Conservation (phyloP, 2,113 vertebrate species). For the Amphiprion percula region DNA sequence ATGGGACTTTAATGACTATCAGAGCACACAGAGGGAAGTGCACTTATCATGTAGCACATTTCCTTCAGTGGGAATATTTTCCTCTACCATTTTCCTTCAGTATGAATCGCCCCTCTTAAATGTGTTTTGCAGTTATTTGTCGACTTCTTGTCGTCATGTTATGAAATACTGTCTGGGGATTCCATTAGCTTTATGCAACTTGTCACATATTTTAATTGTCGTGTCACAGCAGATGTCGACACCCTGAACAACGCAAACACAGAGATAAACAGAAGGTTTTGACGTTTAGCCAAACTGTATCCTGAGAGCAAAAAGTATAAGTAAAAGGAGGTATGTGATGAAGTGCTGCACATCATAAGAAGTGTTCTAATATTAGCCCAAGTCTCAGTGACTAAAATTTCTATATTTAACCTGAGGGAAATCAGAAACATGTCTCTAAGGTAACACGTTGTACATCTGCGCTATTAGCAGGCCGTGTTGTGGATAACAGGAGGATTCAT, state of each 20-base stretch:
- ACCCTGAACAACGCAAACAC: too few species aligned
- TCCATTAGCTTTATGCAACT: too few species aligned
- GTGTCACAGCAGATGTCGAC: too few species aligned
- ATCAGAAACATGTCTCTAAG: background rate
- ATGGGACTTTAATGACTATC: constrained; percentile 3
- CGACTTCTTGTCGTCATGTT: too few species aligned
- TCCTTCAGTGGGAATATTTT: constrained; percentile 21
- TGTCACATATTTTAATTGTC: too few species aligned
- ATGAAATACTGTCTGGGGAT: too few species aligned
- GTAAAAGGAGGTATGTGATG: background rate
- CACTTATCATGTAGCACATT: constrained; percentile 44
- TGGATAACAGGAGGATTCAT: constrained; percentile 13
- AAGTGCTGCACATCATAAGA: background rate
- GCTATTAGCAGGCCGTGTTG: background rate
- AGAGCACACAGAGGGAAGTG: constrained; percentile 49
- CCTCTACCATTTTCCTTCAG: background rate
- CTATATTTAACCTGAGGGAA: constrained; percentile 34
- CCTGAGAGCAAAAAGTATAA: background rate
- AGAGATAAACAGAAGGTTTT: too few species aligned
- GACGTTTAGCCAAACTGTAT: too few species aligned
- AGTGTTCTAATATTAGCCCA: constrained; percentile 22
- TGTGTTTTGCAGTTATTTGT: too few species aligned
- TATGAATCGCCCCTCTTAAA: too few species aligned
- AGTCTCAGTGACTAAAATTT: constrained; percentile 23
- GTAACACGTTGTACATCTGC: background rate